A percentile compares a stretch with the other conserved stretches of the same genome.
Evolutionary conservation across 2,797 vertebrate species (phyloP).

Genomic region (Eidolon dupreanum): DNA sequence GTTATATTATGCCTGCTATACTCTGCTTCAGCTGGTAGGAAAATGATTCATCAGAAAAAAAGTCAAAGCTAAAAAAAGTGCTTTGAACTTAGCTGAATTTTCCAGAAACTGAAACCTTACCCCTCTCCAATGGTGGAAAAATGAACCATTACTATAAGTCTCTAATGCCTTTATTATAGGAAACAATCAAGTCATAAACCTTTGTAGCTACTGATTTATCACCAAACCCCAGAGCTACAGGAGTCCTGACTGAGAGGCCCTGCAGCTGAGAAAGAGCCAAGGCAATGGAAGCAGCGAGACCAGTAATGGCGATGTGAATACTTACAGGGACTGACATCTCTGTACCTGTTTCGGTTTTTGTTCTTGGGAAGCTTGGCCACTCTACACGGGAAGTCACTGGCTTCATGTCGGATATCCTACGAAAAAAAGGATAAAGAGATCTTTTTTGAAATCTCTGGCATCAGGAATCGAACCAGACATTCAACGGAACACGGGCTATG

Average conservation of each 20-base stretch:
- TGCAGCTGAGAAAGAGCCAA: background rate
- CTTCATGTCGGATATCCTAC: slow-evolving; percentile 96
- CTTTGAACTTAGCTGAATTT: slow-evolving; percentile 48
- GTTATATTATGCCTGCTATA: background rate
- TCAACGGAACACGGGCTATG: background rate
- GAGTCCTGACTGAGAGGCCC: background rate
- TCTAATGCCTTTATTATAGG: slow-evolving; percentile 5
- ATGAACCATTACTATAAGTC: background rate
- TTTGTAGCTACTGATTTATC: background rate
- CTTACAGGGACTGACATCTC: slow-evolving; percentile 99
- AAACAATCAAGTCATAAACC: slow-evolving; percentile 1
- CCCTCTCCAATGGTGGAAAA: background rate
- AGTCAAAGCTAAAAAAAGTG: slow-evolving; percentile 13
- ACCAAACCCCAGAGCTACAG: background rate
- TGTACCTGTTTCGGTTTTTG: slow-evolving; percentile 98
- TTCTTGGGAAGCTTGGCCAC: slow-evolving; percentile 97
- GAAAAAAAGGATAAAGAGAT: slow-evolving; percentile 60
- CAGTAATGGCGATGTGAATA: slow-evolving; percentile 72
- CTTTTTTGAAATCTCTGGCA: slow-evolving; percentile 55
- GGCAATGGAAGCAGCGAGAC: background rate
- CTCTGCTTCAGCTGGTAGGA: slow-evolving; percentile 48
- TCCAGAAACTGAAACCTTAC: slow-evolving; percentile 58
- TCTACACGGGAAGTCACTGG: slow-evolving; percentile 97
- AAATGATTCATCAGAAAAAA: slow-evolving; percentile 61
- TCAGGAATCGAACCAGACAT: background rate